Evolutionary conservation across 2,888 invertebrate species (phyloP).

Genomic region (Ormyrus nitidulus): DNA sequence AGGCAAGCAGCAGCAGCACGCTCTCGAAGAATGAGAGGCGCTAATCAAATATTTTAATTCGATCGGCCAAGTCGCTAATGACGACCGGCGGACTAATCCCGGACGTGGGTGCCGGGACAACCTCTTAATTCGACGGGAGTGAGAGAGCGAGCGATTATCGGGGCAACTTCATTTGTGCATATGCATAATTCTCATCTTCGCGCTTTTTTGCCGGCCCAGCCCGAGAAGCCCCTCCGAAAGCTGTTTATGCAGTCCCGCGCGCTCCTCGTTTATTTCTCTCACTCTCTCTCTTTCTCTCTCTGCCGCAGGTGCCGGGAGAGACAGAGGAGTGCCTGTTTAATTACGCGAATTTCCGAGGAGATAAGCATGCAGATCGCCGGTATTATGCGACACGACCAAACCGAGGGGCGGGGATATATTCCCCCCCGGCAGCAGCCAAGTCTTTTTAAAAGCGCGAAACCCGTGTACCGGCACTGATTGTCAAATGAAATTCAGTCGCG

Average conservation of each 20-base stretch:
- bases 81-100: constrained; percentile 57
- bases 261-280: background rate
- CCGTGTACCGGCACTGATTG: constrained; percentile 54
- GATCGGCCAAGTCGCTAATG: constrained; percentile 69
- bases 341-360: constrained; percentile 57
- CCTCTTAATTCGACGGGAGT: constrained; percentile 63
- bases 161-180: constrained; percentile 44
- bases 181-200: constrained; percentile 48
- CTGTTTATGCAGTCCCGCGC: constrained; percentile 21
- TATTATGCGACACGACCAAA: constrained; percentile 48
- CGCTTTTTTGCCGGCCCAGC: constrained; percentile 23
- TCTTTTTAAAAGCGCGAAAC: constrained; percentile 43
- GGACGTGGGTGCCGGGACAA: constrained; percentile 58
- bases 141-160: constrained; percentile 41
- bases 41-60: constrained; percentile 76
- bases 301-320: background rate
- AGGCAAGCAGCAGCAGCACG: constrained; percentile 7
- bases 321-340: constrained; percentile 55
- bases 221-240: too few species aligned
- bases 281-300: background rate
- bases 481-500: constrained; percentile 53
- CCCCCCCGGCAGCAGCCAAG: background rate
- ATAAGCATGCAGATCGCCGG: constrained; percentile 57
- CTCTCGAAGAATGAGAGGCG: constrained; percentile 43
- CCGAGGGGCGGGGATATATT: constrained; percentile 5